Conservation (phyloP, 2,113 vertebrate species). For the Trogon melanurus region DNA sequence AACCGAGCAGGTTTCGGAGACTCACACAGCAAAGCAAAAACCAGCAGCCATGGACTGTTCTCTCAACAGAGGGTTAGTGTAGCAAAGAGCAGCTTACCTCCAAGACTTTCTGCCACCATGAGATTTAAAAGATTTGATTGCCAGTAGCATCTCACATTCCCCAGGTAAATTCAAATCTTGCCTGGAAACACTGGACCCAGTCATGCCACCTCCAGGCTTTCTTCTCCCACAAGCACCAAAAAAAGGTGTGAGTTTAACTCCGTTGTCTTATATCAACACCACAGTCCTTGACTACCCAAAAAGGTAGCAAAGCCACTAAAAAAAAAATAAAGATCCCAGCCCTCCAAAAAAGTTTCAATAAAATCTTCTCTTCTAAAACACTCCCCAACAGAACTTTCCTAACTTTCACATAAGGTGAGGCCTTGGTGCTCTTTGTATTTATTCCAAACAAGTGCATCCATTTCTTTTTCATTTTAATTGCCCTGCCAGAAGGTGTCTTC, state of each 20-base stretch:
- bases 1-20: background rate
- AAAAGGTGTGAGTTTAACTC: background rate
- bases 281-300: background rate
- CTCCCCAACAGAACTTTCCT: background rate
- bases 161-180: background rate
- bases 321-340: background rate
- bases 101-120: background rate
- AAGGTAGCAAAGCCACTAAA: background rate
- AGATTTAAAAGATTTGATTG: background rate
- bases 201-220: background rate
- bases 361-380: background rate
- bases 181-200: background rate
- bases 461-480: background rate
- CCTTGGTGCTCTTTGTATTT: background rate
- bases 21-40: background rate
- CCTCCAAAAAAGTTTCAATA: background rate
- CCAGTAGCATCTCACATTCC: background rate
- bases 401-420: background rate
- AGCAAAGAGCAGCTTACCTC: background rate
- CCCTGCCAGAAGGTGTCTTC: background rate
- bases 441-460: background rate
- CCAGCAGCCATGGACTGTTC: background rate
- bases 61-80: accelerated
- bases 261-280: background rate
- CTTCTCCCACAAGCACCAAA: background rate